These are phyloP conservation scores for Adrianichthys oophorus DNA, from an alignment of 2,797 vertebrate genomes.

Conservation along the genomic window DNA sequence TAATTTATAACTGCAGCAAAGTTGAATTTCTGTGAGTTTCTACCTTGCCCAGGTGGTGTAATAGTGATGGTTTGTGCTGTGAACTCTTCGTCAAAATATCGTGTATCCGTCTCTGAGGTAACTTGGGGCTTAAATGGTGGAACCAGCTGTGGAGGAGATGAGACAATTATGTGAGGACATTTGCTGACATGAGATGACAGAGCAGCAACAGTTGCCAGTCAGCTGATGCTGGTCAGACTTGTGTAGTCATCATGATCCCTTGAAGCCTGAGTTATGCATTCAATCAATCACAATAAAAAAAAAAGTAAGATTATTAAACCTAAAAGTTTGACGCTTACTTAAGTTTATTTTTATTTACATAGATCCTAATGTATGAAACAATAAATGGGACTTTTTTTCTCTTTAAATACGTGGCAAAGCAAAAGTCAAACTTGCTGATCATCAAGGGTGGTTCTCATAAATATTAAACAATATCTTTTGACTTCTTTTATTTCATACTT, in stretches of 20 bases:
- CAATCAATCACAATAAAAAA: too few species aligned
- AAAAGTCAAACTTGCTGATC: too few species aligned
- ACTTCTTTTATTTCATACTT: too few species aligned
- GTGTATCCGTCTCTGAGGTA: slow-evolving; percentile 96
- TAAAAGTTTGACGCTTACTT: too few species aligned
- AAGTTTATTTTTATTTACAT: too few species aligned
- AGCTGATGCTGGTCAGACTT: slow-evolving; percentile 5
- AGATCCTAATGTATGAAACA: too few species aligned
- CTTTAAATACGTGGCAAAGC: too few species aligned
- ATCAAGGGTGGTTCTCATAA: too few species aligned
- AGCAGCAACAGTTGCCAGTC: slow-evolving; percentile 36
- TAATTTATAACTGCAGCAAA: neutral
- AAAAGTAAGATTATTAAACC: too few species aligned
- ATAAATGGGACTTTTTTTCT: too few species aligned
- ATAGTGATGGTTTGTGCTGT: slow-evolving; percentile 98
- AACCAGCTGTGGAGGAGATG: slow-evolving; percentile 81
- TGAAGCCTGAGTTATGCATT: too few species aligned
- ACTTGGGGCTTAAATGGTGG: slow-evolving; percentile 97
- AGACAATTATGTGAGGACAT: slow-evolving; percentile 45
- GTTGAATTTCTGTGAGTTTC: neutral
- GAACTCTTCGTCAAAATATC: slow-evolving; percentile 98
- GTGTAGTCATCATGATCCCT: neutral
- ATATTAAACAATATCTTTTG: too few species aligned
- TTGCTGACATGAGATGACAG: slow-evolving; percentile 30
- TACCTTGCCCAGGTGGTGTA: slow-evolving; percentile 98